phyloP scores from a whole-genome alignment of 1,140 invertebrate species.

The Thaumatotibia leucotreta region DNA sequence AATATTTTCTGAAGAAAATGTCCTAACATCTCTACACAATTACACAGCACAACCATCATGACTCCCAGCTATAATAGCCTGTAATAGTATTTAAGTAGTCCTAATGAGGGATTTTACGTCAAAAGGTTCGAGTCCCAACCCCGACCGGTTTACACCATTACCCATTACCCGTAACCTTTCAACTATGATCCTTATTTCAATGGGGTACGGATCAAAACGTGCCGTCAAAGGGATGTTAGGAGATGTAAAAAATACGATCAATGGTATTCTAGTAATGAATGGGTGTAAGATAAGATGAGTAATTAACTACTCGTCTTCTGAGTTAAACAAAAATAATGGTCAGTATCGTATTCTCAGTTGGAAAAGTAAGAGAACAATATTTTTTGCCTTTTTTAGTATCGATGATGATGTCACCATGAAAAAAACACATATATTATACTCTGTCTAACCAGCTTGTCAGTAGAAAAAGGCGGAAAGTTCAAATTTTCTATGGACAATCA shows the following conservation, averaged over 20 bases:
- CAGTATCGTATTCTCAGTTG: too few species aligned
- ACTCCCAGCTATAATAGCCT: conserved; percentile 40
- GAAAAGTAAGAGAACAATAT: too few species aligned
- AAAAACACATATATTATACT: too few species aligned
- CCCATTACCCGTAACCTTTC: not conserved
- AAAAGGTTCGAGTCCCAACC: conserved; percentile 21
- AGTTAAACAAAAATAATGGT: too few species aligned
- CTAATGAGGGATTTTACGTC: conserved; percentile 42
- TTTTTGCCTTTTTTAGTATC: too few species aligned
- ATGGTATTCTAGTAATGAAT: not conserved
- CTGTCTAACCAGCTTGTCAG: too few species aligned
- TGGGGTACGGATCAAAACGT: not conserved
- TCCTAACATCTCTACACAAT: conserved; percentile 25
- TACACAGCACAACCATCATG: not conserved
- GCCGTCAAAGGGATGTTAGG: not conserved
- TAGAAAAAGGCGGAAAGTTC: too few species aligned
- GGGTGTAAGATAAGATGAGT: not conserved
- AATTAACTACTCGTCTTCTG: not conserved
- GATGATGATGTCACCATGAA: too few species aligned
- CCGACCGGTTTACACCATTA: not conserved
- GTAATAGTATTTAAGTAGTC: conserved; percentile 52
- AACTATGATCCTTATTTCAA: not conserved
- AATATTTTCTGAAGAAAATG: not conserved
- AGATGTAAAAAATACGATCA: not conserved
- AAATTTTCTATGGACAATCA: too few species aligned